Base-by-base conservation (phyloP, 2,797 vertebrate species). In the Hydrolagus colliei region DNA sequence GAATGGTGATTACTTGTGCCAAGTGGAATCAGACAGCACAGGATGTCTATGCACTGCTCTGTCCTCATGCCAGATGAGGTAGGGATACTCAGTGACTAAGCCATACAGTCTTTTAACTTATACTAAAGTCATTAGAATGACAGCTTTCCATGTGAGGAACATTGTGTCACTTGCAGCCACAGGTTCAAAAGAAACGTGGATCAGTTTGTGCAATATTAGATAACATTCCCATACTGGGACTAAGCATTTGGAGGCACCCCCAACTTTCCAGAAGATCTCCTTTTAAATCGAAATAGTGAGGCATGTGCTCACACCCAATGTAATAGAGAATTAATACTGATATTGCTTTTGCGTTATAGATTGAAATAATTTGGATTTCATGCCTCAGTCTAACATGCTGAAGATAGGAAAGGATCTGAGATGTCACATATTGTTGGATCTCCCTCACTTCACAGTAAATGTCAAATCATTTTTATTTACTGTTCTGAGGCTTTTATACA, bases 1-100 rank as follows among this genome's bases (percentile, higher is more conserved):
- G 61, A 79, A 65, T 79, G 77, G 32, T 65, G 61, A 79, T 65
- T 63, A 63, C 77, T 63, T 79, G 61, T 22, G 12, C 62, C 61
- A 79, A n/a, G 14, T 79, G 61, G 22, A 27, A 63, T 79, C 77
- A 65, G n/a, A 65, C n/a, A 79, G 77, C 22, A 9, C 77, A 63
- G 77, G 61, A 63, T 65, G 22, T 32, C 77, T 65, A 27, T 27
- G 77, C 59, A 78, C n/a, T 79, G 77, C 77, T 79, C 12, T 65
- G 77, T 65, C 77, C 77, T 79, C 61, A 63, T 79, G 22, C n/a
- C 77, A 63, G 12, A 65, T 79, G 76, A 62, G 76, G 62, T 79
- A 32, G 77, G 61, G 77, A 65, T 78, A 78, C 63, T 32, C 61
- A 65, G 61, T 27, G 61, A 79, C 61, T 79, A 79, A 65, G 61